Percentiles rank a stretch among this genome's conserved stretches.
Conservation (phyloP, 2,888 invertebrate species). For the Ichneumoninae sp. region DNA sequence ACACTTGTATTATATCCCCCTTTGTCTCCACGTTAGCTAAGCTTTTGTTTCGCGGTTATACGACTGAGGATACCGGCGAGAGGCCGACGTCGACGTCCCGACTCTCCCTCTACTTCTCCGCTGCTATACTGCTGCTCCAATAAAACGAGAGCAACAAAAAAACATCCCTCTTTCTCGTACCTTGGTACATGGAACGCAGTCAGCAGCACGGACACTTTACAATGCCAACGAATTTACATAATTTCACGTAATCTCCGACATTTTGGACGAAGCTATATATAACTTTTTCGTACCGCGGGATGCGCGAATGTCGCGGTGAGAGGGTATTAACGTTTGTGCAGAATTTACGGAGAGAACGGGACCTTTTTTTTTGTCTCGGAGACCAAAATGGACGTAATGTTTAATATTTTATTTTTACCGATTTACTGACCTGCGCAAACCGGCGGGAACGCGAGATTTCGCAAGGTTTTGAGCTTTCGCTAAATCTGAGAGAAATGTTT, state of each 20-base stretch:
- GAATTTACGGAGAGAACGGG: not conserved
- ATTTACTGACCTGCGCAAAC: too few species aligned
- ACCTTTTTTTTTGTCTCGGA: not conserved
- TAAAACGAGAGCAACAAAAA: slow-evolving; percentile 80
- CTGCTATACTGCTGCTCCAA: slow-evolving; percentile 72
- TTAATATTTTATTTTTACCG: too few species aligned
- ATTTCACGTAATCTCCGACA: slow-evolving; percentile 84
- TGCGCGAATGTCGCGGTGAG: not conserved
- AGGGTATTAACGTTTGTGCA: not conserved
- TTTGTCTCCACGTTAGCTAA: slow-evolving; percentile 83
- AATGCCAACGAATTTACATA: slow-evolving; percentile 83
- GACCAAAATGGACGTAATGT: too few species aligned
- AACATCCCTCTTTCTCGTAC: slow-evolving; percentile 72
- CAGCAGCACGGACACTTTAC: slow-evolving; percentile 77
- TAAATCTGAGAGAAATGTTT: too few species aligned
- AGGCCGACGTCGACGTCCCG: slow-evolving; percentile 60
- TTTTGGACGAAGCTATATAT: slow-evolving; percentile 75
- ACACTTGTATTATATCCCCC: slow-evolving; percentile 69
- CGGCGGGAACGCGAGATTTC: too few species aligned
- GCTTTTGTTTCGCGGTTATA: slow-evolving; percentile 84
- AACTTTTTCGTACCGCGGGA: slow-evolving; percentile 36
- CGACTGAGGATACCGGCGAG: slow-evolving; percentile 80
- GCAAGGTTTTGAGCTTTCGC: too few species aligned
- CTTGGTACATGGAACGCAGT: slow-evolving; percentile 3
- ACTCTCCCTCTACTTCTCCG: slow-evolving; percentile 45